phyloP scores from a whole-genome alignment of 1,140 invertebrate genomes.

The Aphidius gifuensis region DNA sequence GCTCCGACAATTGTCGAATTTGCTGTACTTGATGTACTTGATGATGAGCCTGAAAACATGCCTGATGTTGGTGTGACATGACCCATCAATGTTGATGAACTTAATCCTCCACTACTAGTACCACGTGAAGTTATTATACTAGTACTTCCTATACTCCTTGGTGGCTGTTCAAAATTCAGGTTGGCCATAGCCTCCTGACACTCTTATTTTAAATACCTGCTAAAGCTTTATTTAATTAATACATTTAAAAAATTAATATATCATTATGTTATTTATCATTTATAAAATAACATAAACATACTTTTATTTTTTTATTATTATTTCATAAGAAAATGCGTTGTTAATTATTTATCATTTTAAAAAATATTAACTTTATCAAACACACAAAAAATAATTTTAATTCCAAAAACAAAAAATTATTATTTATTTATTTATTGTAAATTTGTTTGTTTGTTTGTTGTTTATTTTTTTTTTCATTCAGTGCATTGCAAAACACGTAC shows the following conservation, averaged over 20 bases:
- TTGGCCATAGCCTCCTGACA: conserved; percentile 72
- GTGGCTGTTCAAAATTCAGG: conserved; percentile 78
- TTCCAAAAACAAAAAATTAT: too few relatives aligned
- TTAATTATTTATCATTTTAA: too few relatives aligned
- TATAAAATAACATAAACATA: not conserved
- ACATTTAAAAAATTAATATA: not conserved
- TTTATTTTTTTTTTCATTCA: too few relatives aligned
- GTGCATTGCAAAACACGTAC: too few relatives aligned
- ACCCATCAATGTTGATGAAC: conserved; percentile 62
- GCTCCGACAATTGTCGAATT: conserved; percentile 49
- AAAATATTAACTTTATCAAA: too few relatives aligned
- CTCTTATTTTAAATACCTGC: conserved; percentile 38
- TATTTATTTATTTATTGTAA: too few relatives aligned
- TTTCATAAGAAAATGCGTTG: conserved; percentile 14
- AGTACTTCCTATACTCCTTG: conserved; percentile 70
- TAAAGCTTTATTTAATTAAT: conserved; percentile 30
- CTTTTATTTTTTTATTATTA: conserved; percentile 22
- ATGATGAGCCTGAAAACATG: conserved; percentile 61
- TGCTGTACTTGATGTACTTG: conserved; percentile 46
- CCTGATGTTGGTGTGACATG: conserved; percentile 70
- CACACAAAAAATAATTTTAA: too few relatives aligned
- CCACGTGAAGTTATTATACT: conserved; percentile 59
- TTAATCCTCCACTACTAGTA: conserved; percentile 58
- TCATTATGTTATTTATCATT: not conserved
- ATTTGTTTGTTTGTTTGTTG: too few relatives aligned